Base-by-base conservation (phyloP, 2,888 invertebrate species). In the Latrodectus hesperus region DNA sequence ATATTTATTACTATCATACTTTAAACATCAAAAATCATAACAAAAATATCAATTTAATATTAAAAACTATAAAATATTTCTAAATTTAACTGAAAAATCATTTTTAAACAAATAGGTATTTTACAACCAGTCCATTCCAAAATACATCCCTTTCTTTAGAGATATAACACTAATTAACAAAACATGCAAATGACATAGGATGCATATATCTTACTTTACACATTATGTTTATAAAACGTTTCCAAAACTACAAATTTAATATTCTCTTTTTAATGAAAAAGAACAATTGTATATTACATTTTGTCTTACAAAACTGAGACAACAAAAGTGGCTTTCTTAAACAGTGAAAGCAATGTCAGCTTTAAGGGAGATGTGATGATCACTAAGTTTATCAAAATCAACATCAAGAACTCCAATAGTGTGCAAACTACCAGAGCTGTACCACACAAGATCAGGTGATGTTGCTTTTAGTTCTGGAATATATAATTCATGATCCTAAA, bases 371-470 rank as follows among this genome's bases (percentile, higher is more conserved):
- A 88, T 70, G n/a, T 78, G 81, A 49, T 53, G 83, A 74, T 88
- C 87, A 74, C 51, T 51, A 52, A 67, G 38, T 64, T 73, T 78
- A 17, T 78, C 78, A 22, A 70, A 78, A 49, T n/a, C 53, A 9
- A 64, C 60, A 75, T 88, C 88, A 52, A 88, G 74, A 53, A 88
- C 78, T 49, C 88, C 88, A 73, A 85, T 74, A 53, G 84, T 85
- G 64, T 85, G 64, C 53, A 88, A 74, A 70, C 85, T 78, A 55
- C 78, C 85, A 70, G 88, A 88, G 51, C 85, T 88, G 71, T 71
- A 88, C 88, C 88, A 88, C 11, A 88, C 60, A 22, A 88, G 79
- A 74, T 88, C 85, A n/a, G 78, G 85, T 55, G 88, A 88, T 53
- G 88, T 77, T 17, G n/a, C 74, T 74, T 83, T 85, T 52, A 81